Evolutionary conservation across 1,140 invertebrate species (phyloP), one percentile per base, ranked within the genome.

Genomic region (Amyelois transitella): DNA sequence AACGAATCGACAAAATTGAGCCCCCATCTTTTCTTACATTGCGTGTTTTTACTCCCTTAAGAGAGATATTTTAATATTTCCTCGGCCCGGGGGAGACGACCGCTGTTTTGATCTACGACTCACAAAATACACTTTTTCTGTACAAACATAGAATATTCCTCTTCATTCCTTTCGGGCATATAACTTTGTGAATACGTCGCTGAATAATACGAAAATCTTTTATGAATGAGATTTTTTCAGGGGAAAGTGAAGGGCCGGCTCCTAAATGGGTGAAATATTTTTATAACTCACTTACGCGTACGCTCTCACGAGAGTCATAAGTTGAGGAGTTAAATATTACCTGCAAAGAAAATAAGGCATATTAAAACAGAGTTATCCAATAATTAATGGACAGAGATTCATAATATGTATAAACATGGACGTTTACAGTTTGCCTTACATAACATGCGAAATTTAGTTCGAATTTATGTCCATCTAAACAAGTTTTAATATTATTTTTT

Each of bases 1-100:
- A 81, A 82, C 83, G 83, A 81, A 81, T 83, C 77, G 82, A 77
- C 77, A 74, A 82, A 86, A 86, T 84, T 86, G 77, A 76, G 72
- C 79, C 67, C 76, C 81, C 74, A 84, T 84, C 79, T 82, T 84
- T 81, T 77, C 78, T 77, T 79, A 77, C 73, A 72, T 80, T 74
- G 66, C 77, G 75, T 77, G 77, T 78, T 80, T 69, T 75, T 65
- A 51, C 24, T 73, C 72, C 72, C 72, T 54, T 72, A 75, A 72
- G 68, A 64, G 62, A 69, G 75, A 82, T 81, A 81, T 81, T 81
- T 77, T 81, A 79, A 81, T 83, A 80, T 77, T 75, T 75, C 63
- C 25, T 52, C 45, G 62, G 62, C 75, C 69, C 75, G 54, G 58
- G 78, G 69, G 75, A 79, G 56, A 55, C 55, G 63, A 72, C 68